phyloP scores from a whole-genome alignment of 2,797 vertebrate genomes.

The Rhincodon typus region DNA sequence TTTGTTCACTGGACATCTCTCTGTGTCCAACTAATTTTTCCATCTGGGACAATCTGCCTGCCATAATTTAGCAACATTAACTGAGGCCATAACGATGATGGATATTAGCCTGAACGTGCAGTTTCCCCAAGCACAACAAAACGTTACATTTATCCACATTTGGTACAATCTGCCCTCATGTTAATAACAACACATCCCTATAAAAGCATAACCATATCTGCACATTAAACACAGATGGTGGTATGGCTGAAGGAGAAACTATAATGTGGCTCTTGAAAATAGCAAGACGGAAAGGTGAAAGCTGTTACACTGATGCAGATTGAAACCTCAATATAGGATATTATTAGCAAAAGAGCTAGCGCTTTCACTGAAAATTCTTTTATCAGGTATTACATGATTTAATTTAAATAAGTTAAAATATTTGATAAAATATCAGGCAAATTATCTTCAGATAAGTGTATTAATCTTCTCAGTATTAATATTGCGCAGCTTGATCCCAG shows the following conservation, averaged over 20 bases:
- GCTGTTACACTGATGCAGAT: not conserved
- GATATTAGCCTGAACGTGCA: not conserved
- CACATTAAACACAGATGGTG: not conserved
- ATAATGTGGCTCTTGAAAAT: not conserved
- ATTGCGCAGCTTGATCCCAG: not conserved
- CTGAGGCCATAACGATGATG: conserved; percentile 9
- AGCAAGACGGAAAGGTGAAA: not conserved
- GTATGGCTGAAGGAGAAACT: not conserved
- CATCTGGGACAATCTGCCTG: not conserved
- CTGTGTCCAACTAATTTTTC: not conserved
- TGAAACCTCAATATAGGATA: not conserved
- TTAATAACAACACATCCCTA: not conserved
- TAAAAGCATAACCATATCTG: not conserved
- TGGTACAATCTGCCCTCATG: not conserved
- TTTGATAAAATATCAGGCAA: not conserved
- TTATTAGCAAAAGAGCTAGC: not conserved
- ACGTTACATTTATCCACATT: not conserved
- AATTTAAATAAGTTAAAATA: not conserved
- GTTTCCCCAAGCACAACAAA: not conserved
- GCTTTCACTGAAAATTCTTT: not conserved
- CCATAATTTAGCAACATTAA: not conserved
- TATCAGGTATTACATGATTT: not conserved
- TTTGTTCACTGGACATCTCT: not conserved
- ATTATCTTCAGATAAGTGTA: not conserved
- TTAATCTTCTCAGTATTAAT: not conserved